A percentile compares a stretch with the other conserved stretches of the same genome.
Conservation (phyloP, 2,113 vertebrate genomes). For the Delphinus delphis region DNA sequence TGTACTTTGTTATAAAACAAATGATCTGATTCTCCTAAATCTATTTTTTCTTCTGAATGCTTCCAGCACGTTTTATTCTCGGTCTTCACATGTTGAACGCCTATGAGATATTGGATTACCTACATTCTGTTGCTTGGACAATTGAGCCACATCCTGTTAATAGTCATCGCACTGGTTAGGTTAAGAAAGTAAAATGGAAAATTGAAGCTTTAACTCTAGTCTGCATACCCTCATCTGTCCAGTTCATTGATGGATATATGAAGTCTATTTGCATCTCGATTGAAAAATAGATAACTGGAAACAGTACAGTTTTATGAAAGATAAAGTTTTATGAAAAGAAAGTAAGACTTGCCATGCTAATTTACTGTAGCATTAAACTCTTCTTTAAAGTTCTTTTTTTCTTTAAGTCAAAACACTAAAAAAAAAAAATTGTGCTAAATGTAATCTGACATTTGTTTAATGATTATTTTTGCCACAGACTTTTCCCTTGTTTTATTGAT, state of each 20-base stretch:
- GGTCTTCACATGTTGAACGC: not conserved
- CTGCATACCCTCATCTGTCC: not conserved
- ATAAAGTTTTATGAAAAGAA: not conserved
- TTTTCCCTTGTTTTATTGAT: slow-evolving; percentile 96
- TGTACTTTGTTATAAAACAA: slow-evolving; percentile 20
- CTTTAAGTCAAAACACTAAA: not conserved
- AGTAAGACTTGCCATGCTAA: not conserved
- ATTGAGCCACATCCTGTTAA: not conserved
- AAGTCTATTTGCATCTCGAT: not conserved
- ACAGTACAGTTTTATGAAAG: not conserved
- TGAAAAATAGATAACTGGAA: slow-evolving; percentile 16
- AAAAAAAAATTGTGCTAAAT: not conserved
- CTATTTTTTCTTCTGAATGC: not conserved
- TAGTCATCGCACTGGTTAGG: accelerated
- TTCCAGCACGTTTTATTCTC: not conserved
- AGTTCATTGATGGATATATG: not conserved
- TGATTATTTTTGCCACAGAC: slow-evolving; percentile 85
- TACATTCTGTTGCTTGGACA: not conserved
- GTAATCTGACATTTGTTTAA: slow-evolving; percentile 2
- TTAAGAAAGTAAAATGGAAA: not conserved
- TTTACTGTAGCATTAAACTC: not conserved
- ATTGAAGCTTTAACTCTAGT: not conserved
- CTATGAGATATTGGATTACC: not conserved
- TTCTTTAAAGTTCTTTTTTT: not conserved
- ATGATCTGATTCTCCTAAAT: not conserved